Percentiles rank a stretch among this genome's conserved stretches.
Evolutionary conservation across 2,113 vertebrate species (phyloP).

Genomic region (Cyanocitta stelleri): DNA sequence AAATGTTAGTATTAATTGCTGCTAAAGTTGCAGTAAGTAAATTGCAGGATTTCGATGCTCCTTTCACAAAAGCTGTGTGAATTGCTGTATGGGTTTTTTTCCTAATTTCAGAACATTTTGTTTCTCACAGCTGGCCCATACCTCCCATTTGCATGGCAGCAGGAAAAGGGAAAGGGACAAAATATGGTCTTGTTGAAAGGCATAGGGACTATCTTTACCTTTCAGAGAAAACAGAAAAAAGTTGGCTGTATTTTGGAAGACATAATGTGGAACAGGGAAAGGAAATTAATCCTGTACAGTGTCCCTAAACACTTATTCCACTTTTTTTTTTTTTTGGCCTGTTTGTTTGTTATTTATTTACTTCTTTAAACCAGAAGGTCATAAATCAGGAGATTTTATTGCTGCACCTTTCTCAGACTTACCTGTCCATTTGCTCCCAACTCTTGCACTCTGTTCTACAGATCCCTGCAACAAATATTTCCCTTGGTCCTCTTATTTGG

Average conservation of each 20-base stretch:
- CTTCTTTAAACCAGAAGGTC: neutral
- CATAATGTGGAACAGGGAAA: neutral
- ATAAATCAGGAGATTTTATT: constrained; percentile 15
- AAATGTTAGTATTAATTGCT: neutral
- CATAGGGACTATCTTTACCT: neutral
- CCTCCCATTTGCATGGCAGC: neutral
- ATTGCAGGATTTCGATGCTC: neutral
- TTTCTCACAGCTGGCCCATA: neutral
- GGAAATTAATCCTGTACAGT: neutral
- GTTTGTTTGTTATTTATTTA: neutral
- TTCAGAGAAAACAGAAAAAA: neutral
- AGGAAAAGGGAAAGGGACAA: neutral
- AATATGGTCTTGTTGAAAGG: neutral
- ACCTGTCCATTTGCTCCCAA: neutral
- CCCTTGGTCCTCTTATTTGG: neutral
- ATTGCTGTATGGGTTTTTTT: neutral
- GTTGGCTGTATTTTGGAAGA: neutral
- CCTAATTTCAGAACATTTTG: neutral
- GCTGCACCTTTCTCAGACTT: neutral
- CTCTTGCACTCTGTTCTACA: neutral
- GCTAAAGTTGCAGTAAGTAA: neutral
- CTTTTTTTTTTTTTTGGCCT: neutral
- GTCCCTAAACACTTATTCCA: neutral
- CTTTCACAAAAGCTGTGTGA: neutral
- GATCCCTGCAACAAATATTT: neutral